Conservation (phyloP, 2,113 vertebrate species). For the Lampris megalopsis region DNA sequence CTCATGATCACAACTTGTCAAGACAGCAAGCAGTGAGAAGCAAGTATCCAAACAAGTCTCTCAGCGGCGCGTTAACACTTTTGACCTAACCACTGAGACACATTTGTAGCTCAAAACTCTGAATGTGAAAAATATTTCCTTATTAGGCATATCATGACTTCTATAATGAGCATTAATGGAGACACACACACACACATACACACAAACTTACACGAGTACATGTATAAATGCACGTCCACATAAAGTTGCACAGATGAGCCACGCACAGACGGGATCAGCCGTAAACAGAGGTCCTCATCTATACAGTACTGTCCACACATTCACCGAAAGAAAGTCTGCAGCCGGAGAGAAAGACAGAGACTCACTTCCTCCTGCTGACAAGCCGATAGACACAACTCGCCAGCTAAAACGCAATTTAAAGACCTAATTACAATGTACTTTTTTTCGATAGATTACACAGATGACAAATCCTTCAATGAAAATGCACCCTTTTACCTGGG, state of each 20-base stretch:
- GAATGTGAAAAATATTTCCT: background rate
- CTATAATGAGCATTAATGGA: background rate
- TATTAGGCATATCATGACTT: background rate
- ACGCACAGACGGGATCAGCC: background rate
- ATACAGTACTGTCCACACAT: slow-evolving; percentile 14
- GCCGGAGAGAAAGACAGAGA: background rate
- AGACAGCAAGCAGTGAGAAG: too few species aligned
- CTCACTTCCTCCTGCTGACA: slow-evolving; percentile 6
- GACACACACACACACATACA: background rate
- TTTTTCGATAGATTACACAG: slow-evolving; percentile 4
- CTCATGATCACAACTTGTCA: too few species aligned
- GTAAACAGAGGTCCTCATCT: slow-evolving; percentile 11
- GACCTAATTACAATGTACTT: background rate
- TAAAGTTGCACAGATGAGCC: background rate
- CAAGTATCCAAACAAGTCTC: too few species aligned
- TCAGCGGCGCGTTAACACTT: background rate
- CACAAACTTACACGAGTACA: background rate
- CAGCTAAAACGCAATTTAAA: background rate
- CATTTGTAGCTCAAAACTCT: background rate
- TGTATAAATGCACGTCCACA: background rate
- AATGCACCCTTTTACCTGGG: background rate
- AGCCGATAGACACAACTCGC: slow-evolving; percentile 4
- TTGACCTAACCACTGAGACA: slow-evolving; percentile 6
- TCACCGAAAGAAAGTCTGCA: slow-evolving; percentile 18
- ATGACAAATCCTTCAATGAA: background rate